Conservation (phyloP, 2,888 invertebrate species). For the Apamea sordens region DNA sequence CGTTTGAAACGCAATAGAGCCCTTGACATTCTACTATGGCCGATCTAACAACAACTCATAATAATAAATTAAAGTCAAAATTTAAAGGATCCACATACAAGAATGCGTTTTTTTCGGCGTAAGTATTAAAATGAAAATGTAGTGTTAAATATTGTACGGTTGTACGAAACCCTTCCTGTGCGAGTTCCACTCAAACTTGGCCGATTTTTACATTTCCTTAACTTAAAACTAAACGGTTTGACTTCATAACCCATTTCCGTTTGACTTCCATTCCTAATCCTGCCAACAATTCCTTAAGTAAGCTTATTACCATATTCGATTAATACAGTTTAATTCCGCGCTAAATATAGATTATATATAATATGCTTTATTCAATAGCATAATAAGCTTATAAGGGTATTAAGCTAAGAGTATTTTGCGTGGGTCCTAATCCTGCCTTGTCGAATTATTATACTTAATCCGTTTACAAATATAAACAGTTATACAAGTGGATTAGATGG, state of each 20-base stretch:
- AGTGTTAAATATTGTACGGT: too few species aligned
- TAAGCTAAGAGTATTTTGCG: background rate
- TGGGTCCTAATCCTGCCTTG: slow-evolving; percentile 26
- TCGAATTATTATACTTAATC: slow-evolving; percentile 40
- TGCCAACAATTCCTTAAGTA: background rate
- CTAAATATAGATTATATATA: background rate
- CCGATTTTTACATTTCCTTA: background rate
- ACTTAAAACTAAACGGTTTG: background rate
- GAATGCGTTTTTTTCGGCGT: too few species aligned
- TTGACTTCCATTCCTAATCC: background rate
- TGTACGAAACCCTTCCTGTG: too few species aligned
- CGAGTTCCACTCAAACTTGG: too few species aligned
- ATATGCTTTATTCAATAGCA: slow-evolving; percentile 3
- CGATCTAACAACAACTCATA: too few species aligned
- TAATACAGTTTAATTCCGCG: slow-evolving; percentile 7
- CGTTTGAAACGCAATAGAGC: too few species aligned
- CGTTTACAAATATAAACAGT: slow-evolving; percentile 29
- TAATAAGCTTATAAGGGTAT: slow-evolving; percentile 24
- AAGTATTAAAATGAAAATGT: too few species aligned
- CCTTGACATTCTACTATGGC: too few species aligned
- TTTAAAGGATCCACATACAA: too few species aligned
- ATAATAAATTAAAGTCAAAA: too few species aligned
- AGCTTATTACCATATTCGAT: background rate
- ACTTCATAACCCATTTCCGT: background rate
- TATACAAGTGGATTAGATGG: slow-evolving; percentile 13